phyloP scores from a whole-genome alignment of 2,888 invertebrate genomes.

The Heteromyza rotundicornis region DNA sequence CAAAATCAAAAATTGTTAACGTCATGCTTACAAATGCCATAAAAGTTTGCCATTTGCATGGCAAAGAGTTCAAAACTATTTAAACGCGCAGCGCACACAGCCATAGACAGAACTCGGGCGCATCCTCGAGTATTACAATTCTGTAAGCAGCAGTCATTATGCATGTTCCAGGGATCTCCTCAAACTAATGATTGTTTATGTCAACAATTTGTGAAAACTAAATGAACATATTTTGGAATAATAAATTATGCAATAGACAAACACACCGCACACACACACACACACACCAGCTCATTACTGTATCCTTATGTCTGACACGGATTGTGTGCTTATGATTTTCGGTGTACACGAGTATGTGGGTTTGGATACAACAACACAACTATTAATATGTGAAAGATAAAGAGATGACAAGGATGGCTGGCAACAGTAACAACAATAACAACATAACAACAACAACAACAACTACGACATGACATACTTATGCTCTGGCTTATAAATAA shows the following conservation, averaged over 20 bases:
- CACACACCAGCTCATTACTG: constrained; percentile 3
- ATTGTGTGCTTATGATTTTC: no score
- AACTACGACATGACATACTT: constrained; percentile 46
- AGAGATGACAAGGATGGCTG: constrained; percentile 14
- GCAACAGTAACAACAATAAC: neutral
- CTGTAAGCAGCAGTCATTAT: no score
- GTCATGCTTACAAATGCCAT: neutral
- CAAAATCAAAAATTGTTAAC: no score
- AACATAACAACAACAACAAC: no score
- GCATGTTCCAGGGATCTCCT: constrained; percentile 5
- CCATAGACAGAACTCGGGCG: no score
- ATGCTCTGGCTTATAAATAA: constrained; percentile 49
- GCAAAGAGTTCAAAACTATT: no score
- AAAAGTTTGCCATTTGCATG: no score
- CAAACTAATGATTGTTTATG: constrained; percentile 48
- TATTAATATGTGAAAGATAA: constrained; percentile 28
- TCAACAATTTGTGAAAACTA: constrained; percentile 54
- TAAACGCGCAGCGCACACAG: no score
- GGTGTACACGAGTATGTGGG: no score
- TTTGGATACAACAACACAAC: no score
- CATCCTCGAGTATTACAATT: no score
- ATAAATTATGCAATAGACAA: constrained; percentile 45
- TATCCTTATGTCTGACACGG: constrained; percentile 19
- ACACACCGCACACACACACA: neutral
- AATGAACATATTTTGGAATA: constrained; percentile 51